Evolutionary conservation across 1,140 invertebrate species (phyloP), one percentile per base, ranked within the genome.

Genomic region (Achroia grisella): DNA sequence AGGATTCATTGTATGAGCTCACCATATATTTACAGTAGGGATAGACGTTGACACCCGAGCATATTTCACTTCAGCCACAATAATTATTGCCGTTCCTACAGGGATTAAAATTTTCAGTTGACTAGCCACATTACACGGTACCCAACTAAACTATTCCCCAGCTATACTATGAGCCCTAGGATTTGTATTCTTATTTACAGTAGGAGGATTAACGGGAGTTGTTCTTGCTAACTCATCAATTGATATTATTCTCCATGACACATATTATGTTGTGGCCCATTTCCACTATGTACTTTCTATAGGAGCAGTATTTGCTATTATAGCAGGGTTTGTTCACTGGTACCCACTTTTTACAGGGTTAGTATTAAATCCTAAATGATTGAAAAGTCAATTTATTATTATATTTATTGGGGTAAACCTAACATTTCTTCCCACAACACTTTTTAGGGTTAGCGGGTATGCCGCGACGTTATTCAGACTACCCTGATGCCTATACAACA

Each of bases 401-500:
- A 90, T 90, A 87, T 92, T 92, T 87, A 61, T 90, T 55, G 89
- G 90, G 45, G 89, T 92, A 56, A 92, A 93, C 87, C 55, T 92
- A 86, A 92, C 91, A n/a, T 93, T 93, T 80, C 93, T 93, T 30
- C n/a, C 91, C 91, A 12, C 90, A 92, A 87, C 91, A 93, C 87
- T 93, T 92, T 73, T 86, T 93, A 88, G 91, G 91, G 13, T 78
- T 93, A 86, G 86, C 84, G 30, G 91, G 92, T 1, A 93, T 93
- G 84, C 92, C 93, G 30, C 90, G 91, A 41, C 90, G 91, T 29
- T 91, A 92, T 56, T 89, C 89, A 27, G 91, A 94, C 77, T 94
- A 92, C 52, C 89, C 91, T 4, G 91, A 93, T 86, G 72, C 72
- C 42, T 93, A 83, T 71, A 74, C 75, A 43, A 54, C 71, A 52